Base-by-base conservation (phyloP, 2,113 vertebrate genomes). In the Erinaceus europaeus region DNA sequence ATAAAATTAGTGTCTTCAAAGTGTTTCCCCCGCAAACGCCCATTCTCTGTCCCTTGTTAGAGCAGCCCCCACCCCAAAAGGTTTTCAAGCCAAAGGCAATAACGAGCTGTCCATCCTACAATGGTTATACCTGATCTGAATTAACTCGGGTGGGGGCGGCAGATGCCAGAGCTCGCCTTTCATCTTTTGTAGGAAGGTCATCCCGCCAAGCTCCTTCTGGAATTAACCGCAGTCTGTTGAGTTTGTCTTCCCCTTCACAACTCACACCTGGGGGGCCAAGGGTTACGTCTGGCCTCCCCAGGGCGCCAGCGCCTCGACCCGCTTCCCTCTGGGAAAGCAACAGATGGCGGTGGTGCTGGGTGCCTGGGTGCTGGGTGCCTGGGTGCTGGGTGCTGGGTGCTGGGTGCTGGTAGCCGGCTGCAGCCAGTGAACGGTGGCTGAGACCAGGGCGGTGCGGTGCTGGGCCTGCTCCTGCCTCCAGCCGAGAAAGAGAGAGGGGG, bases 141-240 rank as follows among this genome's bases (percentile, higher is more conserved):
- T 96, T 90, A 92, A 93, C n/a, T n/a, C n/a, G n/a, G n/a, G 82
- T 74, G 36, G 61, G 32, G 77, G 90, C 84, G 46, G 48, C 74
- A 59, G 78, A 79, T 68, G 90, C 90, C 86, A 94, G 90, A 91
- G 89, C 44, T 57, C 71, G 69, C 76, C 81, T 92, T 93, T 94
- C 92, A 89, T 94, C 93, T 91, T 84, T 92, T 91, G 82, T 84
- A 64, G 71, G 55, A 86, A 94, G 84, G 92, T 91, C 81, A 53
- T 84, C 38, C 52, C 46, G 57, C 42, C 77, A 89, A 59, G 89
- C 86, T 92, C 89, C 92, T 92, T 88, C 88, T 90, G 90, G 90
- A 94, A 86, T 65, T 91, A 89, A 91, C 50, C 32, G 44, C 92
- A 81, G 52, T 92, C 93, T 93, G 92, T n/a, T 90, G 93, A 81